phyloP scores from a whole-genome alignment of 2,888 invertebrate genomes.

The Tanytarsus gracilentus region DNA sequence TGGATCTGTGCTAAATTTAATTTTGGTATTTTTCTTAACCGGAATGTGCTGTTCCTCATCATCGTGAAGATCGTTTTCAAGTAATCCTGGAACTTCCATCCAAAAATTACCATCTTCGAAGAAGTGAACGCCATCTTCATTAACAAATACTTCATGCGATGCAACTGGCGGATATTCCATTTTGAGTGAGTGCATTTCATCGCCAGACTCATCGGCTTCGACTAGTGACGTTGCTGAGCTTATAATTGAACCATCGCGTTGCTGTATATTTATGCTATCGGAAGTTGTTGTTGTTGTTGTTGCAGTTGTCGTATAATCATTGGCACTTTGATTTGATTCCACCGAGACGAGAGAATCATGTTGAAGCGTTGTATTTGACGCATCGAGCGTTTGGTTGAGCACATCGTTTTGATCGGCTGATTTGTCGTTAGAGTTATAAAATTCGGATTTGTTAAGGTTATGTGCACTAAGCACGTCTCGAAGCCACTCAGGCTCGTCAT shows the following conservation, averaged over 20 bases:
- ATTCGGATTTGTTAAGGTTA: conserved; percentile 42
- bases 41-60: conserved; percentile 62
- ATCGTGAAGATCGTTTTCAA: conserved; percentile 68
- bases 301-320: conserved; percentile 34
- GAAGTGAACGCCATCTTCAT: conserved; percentile 78
- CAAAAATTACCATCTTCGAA: conserved; percentile 90
- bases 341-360: conserved; percentile 42
- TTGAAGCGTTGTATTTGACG: conserved; percentile 36
- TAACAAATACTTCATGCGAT: conserved; percentile 58
- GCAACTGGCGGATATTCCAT: conserved; percentile 54
- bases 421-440: conserved; percentile 27
- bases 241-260: conserved; percentile 31
- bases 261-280: conserved; percentile 43
- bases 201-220: conserved; percentile 42
- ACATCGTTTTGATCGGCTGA: conserved; percentile 26
- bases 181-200: conserved; percentile 35
- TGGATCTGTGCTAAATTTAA: conserved; percentile 66
- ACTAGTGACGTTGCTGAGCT: conserved; percentile 30
- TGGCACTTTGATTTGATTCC: conserved; percentile 40
- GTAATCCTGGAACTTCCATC: conserved; percentile 76
- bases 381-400: conserved; percentile 30
- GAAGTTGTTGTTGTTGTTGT: conserved; percentile 42
- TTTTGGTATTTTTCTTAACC: conserved; percentile 64
- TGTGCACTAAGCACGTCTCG: conserved; percentile 51
- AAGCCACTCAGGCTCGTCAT: conserved; percentile 49